Base-by-base conservation (phyloP, 2,113 vertebrate species). In the Centrocercus urophasianus region DNA sequence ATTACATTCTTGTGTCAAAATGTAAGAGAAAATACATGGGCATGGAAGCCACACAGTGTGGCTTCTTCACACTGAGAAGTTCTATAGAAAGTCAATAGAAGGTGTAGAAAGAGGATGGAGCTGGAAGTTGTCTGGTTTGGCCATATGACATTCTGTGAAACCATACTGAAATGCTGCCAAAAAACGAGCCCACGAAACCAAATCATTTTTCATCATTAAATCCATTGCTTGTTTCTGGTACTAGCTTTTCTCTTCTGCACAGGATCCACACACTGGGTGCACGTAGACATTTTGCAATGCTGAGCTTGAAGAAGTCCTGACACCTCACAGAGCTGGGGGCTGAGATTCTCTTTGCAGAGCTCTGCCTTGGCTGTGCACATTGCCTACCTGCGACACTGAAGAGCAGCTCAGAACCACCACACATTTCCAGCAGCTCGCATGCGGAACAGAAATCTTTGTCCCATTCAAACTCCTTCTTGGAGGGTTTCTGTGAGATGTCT, bases 31-130 rank as follows among this genome's bases (percentile, higher is more conserved):
- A 57, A 45, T 32, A 30, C 0, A 1, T 10, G 19, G 6, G 5
- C 15, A 20, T 45, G 54, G 74, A 79, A 47, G 75, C 13, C 36
- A 21, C 0, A 0, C 20, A 17, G 17, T 6, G 70, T 38, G 38
- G 38, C 38, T 38, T 38, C 38, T 38, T 38, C 38, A 38, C 38
- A 38, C 38, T 38, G 38, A 10, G 15, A 32, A 57, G 40, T 28
- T 59, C 47, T 20, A 24, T 4, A 54, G 38, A 18, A 30, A 48
- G 15, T 32, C 79, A 40, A 6, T 56, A 22, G 16, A 0, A 6
- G 17, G 6, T 50, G 16, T 22, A 69, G 28, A 27, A 72, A 32
- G 50, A 72, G 25, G 47, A 22, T 43, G 59, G 40, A 82, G 50
- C 18, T 67, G 45, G 36, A 67, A 6, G 21, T 52, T 73, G 70